phyloP scores from a whole-genome alignment of 2,797 vertebrate genomes.

The Macroramphosus scolopax region DNA sequence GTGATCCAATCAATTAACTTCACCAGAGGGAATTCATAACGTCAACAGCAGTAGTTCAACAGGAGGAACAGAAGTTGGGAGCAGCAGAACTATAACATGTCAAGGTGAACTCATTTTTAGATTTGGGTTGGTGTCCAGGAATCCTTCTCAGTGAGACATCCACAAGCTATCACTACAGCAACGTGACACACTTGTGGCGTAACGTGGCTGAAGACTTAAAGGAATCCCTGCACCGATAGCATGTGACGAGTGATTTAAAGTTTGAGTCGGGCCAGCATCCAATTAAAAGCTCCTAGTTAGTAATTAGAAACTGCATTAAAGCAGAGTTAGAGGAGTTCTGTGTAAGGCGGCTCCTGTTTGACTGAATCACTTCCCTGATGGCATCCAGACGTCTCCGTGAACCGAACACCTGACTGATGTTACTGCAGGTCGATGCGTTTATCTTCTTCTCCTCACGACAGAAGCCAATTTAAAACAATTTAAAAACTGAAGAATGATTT shows the following conservation, averaged over 20 bases:
- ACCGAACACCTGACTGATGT: too few relatives aligned
- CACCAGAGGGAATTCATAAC: constrained; percentile 42
- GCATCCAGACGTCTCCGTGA: too few relatives aligned
- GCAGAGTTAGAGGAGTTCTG: constrained; percentile 27
- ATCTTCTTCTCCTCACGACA: too few relatives aligned
- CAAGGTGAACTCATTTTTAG: too few relatives aligned
- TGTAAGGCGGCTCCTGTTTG: constrained; percentile 9
- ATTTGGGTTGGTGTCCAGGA: too few relatives aligned
- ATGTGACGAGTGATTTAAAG: constrained; percentile 58
- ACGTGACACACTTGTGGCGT: constrained; percentile 58
- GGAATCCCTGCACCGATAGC: constrained; percentile 42
- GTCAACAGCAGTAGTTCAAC: constrained; percentile 6
- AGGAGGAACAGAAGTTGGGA: too few relatives aligned
- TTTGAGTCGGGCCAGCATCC: constrained; percentile 42
- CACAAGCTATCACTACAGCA: too few relatives aligned
- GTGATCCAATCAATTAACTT: constrained; percentile 51
- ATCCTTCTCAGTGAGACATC: too few relatives aligned
- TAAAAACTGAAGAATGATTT: constrained; percentile 7
- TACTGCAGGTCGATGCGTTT: too few relatives aligned
- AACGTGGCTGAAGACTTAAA: constrained; percentile 61
- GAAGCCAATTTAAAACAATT: too few relatives aligned
- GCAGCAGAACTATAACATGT: too few relatives aligned
- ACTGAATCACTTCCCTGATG: too few relatives aligned
- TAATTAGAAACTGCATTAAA: constrained; percentile 63
- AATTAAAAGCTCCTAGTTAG: constrained; percentile 69